Evolutionary conservation across 1,140 invertebrate genomes (phyloP).

Genomic region (Onthophagus taurus): DNA sequence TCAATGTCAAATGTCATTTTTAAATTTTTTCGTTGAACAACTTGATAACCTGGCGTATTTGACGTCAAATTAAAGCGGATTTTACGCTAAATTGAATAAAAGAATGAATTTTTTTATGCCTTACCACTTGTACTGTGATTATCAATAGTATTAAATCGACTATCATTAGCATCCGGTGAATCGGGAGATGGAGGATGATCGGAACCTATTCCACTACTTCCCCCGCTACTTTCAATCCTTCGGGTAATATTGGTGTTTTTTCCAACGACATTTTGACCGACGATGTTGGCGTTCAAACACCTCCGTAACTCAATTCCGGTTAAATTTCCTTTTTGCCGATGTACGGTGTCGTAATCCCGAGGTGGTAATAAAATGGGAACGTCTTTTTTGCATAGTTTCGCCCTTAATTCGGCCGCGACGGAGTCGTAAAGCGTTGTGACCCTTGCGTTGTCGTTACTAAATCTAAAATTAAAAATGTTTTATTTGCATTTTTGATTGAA

Average conservation of each 20-base stretch:
- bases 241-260: slow-evolving; percentile 32
- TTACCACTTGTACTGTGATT: slow-evolving; percentile 46
- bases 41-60: background rate
- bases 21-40: slow-evolving; percentile 4
- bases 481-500: no score
- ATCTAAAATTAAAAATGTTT: no score
- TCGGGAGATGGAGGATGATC: slow-evolving; percentile 76
- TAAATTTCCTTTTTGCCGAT: slow-evolving; percentile 74
- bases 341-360: slow-evolving; percentile 85
- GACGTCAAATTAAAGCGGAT: background rate
- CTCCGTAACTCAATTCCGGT: slow-evolving; percentile 66
- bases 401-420: slow-evolving; percentile 80
- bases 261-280: slow-evolving; percentile 51
- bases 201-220: slow-evolving; percentile 73
- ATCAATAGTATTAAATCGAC: slow-evolving; percentile 31
- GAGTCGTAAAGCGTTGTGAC: slow-evolving; percentile 75
- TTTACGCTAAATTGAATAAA: background rate
- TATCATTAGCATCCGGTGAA: slow-evolving; percentile 39
- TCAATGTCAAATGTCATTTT: no score
- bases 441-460: slow-evolving; percentile 37
- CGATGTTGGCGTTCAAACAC: slow-evolving; percentile 62
- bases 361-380: slow-evolving; percentile 81
- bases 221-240: slow-evolving; percentile 42
- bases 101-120: slow-evolving; percentile 25
- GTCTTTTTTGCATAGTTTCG: slow-evolving; percentile 66